phyloP scores from a whole-genome alignment of 2,888 invertebrate genomes.

The Pasiphila rectangulata region DNA sequence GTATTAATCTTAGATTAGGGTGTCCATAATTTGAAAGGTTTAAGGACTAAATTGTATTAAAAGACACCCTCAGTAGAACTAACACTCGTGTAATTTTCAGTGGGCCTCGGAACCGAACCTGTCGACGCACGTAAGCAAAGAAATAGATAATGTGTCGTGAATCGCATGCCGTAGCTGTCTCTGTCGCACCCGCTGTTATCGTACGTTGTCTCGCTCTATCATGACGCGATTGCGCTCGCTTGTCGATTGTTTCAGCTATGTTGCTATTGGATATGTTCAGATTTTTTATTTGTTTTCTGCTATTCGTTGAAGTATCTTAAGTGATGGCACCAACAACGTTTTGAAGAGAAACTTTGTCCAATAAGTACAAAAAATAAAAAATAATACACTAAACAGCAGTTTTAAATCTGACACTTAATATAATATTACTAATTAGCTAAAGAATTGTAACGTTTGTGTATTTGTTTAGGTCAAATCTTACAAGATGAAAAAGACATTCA shows the following conservation, averaged over 20 bases:
- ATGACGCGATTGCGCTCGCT: constrained; percentile 42
- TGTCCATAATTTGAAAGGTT: constrained; percentile 27
- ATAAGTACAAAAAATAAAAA: too few species aligned
- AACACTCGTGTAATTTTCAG: constrained; percentile 75
- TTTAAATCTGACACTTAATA: too few species aligned
- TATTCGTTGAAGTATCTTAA: neutral
- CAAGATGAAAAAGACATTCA: too few species aligned
- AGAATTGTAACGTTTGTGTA: too few species aligned
- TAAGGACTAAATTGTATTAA: constrained; percentile 24
- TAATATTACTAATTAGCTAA: too few species aligned
- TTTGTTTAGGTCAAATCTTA: too few species aligned
- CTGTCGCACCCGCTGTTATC: constrained; percentile 60
- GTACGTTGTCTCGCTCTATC: constrained; percentile 54
- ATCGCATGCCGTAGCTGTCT: constrained; percentile 71
- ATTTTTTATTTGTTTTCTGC: neutral
- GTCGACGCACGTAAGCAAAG: constrained; percentile 75
- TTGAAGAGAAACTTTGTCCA: too few species aligned
- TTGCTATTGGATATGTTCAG: constrained; percentile 30
- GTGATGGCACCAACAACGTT: too few species aligned
- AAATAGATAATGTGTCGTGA: constrained; percentile 68
- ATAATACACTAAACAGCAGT: too few species aligned
- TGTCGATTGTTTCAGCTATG: constrained; percentile 26
- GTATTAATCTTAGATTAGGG: constrained; percentile 23
- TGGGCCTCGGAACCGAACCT: constrained; percentile 77
- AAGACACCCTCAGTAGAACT: constrained; percentile 65